Base-by-base conservation (phyloP, 92 coral and sea anemone genomes). In the Paramuricea clavata region DNA sequence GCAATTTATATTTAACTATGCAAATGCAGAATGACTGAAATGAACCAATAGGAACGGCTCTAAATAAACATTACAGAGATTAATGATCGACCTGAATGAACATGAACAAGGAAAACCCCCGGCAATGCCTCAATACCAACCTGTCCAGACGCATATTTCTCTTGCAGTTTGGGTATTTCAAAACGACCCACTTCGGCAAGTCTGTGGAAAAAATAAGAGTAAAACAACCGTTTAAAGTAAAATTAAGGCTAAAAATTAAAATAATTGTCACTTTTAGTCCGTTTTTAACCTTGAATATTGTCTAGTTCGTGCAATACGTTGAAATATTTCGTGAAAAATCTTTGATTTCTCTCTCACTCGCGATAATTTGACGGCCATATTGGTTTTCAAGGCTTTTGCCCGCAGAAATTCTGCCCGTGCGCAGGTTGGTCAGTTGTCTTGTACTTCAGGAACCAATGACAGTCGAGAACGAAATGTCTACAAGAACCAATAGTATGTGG, bases 101-200 rank as follows among this genome's bases (percentile, higher is more conserved):
- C n/a, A n/a, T n/a, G n/a, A n/a, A n/a, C n/a, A n/a, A n/a, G n/a
- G n/a, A n/a, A n/a, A n/a, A n/a, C n/a, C n/a, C n/a, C n/a, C 54
- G 13, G 13, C 19, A 47, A 47, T 19, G 26, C 26, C 8, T 54
- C 62, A 2, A 19, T 54, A 19, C 62, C 26, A 61, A 97, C 99
- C 98, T 97, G 98, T 26, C 99, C 99, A 69, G 97, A 86, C 78
- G 93, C 98, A 59, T 97, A 97, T 61, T 93, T 97, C 68, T 97
- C 99, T 84, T 92, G 93, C 0, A 92, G 81, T 87, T 94, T 97
- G 0, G 98, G 99, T 64, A 91, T 94, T 87, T 97, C 95, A 85
- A 97, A 97, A 39, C 95, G 95, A 69, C 99, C 99, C 57, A 97
- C 89, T 76, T 97, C 99, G 13, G 96, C 88, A 74, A 97, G 85